phyloP scores from a whole-genome alignment of 1,140 invertebrate genomes.

The Drosophila pectinifera region DNA sequence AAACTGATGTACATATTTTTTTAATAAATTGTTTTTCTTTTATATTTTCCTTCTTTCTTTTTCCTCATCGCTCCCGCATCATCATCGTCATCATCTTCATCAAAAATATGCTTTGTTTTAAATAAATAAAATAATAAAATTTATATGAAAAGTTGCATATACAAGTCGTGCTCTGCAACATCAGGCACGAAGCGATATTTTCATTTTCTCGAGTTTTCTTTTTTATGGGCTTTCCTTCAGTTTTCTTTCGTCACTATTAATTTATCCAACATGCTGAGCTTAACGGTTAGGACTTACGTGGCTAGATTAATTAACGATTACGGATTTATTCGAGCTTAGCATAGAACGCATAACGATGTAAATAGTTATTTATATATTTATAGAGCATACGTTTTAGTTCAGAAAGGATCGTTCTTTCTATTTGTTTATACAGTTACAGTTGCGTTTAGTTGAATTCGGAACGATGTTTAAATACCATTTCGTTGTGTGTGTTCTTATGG shows the following conservation, averaged over 20 bases:
- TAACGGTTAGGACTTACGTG: slow-evolving; percentile 54
- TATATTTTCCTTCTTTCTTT: slow-evolving; percentile 72
- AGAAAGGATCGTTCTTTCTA: slow-evolving; percentile 30
- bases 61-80: slow-evolving; percentile 52
- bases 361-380: slow-evolving; percentile 60
- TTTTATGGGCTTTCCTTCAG: slow-evolving; percentile 18
- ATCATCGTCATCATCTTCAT: slow-evolving; percentile 56
- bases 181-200: slow-evolving; percentile 70
- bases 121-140: slow-evolving; percentile 81
- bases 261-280: slow-evolving; percentile 76
- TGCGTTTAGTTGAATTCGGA: slow-evolving; percentile 66
- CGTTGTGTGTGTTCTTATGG: slow-evolving; percentile 43
- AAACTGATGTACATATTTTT: slow-evolving; percentile 43
- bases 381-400: slow-evolving; percentile 46
- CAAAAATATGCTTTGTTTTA: slow-evolving; percentile 72
- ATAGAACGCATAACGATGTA: slow-evolving; percentile 80
- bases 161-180: slow-evolving; percentile 73
- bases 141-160: slow-evolving; percentile 73
- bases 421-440: slow-evolving; percentile 69
- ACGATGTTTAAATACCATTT: slow-evolving; percentile 68
- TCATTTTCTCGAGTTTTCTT: slow-evolving; percentile 44
- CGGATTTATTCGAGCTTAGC: slow-evolving; percentile 76
- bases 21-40: slow-evolving; percentile 77
- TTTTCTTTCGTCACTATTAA: slow-evolving; percentile 55
- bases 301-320: slow-evolving; percentile 77